phyloP scores from a whole-genome alignment of 1,140 invertebrate genomes.

The Trinorchestia longiramus region DNA sequence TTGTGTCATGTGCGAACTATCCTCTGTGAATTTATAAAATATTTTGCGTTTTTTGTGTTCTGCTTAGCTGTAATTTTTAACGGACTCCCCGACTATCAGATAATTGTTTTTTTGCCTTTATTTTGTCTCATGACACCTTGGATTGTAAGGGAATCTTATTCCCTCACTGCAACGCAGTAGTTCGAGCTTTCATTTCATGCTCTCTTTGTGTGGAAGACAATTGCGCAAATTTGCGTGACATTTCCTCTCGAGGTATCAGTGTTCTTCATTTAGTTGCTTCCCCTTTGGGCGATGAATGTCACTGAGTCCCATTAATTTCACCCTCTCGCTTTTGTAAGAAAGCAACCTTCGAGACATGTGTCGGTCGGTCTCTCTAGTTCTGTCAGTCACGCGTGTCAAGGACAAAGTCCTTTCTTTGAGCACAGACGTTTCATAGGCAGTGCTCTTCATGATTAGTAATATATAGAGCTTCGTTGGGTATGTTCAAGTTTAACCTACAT shows the following conservation, averaged over 20 bases:
- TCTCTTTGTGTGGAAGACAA: neutral
- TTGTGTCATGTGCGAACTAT: neutral
- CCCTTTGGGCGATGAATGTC: conserved; percentile 51
- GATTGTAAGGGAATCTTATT: neutral
- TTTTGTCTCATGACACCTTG: neutral
- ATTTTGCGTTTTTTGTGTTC: neutral
- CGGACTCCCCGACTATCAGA: neutral
- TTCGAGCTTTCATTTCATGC: neutral
- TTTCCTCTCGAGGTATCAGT: neutral
- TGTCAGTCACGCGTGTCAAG: neutral
- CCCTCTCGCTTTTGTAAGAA: neutral
- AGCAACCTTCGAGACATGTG: neutral
- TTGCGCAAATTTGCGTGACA: conserved; percentile 16
- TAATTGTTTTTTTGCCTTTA: neutral
- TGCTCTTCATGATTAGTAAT: neutral
- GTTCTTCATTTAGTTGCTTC: conserved; percentile 45
- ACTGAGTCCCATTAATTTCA: neutral
- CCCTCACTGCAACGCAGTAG: neutral
- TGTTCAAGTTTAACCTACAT: neutral
- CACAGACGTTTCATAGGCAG: neutral
- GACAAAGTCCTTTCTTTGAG: neutral
- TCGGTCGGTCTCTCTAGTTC: neutral
- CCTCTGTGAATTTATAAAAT: neutral
- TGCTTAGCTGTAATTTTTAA: neutral
- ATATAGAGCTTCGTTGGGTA: neutral